Evolutionary conservation across 35 echinoderm and acorn worm species (phyloP).

Genomic region (Lytechinus variegatus): DNA sequence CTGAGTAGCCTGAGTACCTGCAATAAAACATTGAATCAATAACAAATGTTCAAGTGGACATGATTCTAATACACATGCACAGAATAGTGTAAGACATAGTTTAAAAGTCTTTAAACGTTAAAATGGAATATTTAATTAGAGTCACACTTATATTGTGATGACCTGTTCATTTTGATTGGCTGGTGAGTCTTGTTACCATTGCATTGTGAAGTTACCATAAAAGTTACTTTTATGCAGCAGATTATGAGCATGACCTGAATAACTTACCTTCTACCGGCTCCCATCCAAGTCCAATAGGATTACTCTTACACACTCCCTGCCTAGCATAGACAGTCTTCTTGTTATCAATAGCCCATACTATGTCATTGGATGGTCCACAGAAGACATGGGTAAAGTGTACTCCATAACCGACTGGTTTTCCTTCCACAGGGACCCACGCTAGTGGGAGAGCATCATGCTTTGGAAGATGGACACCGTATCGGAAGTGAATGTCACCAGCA

Average conservation of each 20-base stretch:
- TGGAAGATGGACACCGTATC: slow-evolving; percentile 78
- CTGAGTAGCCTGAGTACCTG: slow-evolving; percentile 83
- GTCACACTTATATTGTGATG: too few species aligned
- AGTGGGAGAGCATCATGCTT: slow-evolving; percentile 64
- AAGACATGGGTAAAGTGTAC: slow-evolving; percentile 80
- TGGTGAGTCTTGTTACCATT: too few species aligned
- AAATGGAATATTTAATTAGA: too few species aligned
- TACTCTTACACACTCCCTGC: slow-evolving; percentile 65
- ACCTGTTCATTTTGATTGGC: too few species aligned
- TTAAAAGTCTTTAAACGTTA: too few species aligned
- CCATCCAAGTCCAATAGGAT: slow-evolving; percentile 88
- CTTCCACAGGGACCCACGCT: slow-evolving; percentile 91
- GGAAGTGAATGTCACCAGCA: slow-evolving; percentile 73
- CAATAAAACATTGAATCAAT: neutral
- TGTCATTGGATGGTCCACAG: slow-evolving; percentile 64
- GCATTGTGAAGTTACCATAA: neutral
- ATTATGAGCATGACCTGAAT: neutral
- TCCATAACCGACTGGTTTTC: slow-evolving; percentile 61
- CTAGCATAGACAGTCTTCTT: slow-evolving; percentile 86
- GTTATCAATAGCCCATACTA: slow-evolving; percentile 95
- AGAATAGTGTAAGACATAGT: too few species aligned
- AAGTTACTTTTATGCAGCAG: neutral
- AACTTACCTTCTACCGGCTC: slow-evolving; percentile 88
- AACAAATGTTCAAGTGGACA: too few species aligned
- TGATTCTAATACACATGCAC: too few species aligned